Evolutionary conservation across 2,797 vertebrate species (phyloP).

Genomic region (Hafferia zeledoni): DNA sequence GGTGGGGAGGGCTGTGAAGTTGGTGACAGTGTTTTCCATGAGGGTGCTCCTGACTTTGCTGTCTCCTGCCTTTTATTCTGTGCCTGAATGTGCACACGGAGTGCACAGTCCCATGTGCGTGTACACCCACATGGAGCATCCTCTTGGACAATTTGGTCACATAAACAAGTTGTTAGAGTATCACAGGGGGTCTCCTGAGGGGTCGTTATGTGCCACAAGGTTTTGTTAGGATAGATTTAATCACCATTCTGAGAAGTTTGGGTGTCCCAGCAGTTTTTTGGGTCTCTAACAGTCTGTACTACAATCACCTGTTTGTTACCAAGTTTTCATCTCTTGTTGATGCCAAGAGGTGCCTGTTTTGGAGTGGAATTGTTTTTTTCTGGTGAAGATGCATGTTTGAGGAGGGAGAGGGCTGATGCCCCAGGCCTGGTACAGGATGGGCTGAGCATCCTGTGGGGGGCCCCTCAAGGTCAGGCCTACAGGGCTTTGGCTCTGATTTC

Average conservation of each 20-base stretch:
- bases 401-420: background rate
- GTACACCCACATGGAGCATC: background rate
- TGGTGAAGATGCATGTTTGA: background rate
- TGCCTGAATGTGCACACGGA: background rate
- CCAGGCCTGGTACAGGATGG: background rate
- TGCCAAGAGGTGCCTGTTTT: background rate
- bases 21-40: background rate
- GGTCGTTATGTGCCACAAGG: background rate
- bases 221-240: background rate
- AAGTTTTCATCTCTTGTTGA: background rate
- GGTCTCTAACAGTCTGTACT: background rate
- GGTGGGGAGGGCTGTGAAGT: background rate
- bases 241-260: background rate
- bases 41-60: background rate
- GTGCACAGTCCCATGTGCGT: fast-evolving
- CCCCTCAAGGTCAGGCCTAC: background rate
- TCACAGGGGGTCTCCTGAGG: background rate
- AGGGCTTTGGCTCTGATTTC: background rate
- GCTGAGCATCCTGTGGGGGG: background rate
- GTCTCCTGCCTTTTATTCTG: background rate
- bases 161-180: constrained; percentile 5
- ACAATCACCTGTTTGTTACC: background rate
- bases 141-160: background rate
- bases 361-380: background rate
- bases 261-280: background rate